Evolutionary conservation across 1,140 invertebrate species (phyloP), one percentile per base, ranked within the genome.

Genomic region (Dinoponera quadriceps): DNA sequence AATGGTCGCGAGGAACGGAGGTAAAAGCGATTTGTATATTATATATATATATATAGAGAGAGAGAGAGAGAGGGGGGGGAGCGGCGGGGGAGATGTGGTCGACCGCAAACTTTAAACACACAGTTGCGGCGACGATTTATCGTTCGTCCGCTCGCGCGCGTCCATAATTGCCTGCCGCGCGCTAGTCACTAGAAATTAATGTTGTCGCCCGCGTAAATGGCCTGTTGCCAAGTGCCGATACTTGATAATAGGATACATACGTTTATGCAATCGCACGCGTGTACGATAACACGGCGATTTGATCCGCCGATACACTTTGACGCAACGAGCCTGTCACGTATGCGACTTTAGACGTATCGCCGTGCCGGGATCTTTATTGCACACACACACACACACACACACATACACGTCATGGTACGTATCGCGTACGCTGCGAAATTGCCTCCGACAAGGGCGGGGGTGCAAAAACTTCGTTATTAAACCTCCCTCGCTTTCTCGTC

Each of bases 101-200:
- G 38, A 80, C 75, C 75, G 55, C 75, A 57, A 44, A 80, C 71
- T 80, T 80, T 80, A 80, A 80, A 80, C 33, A 44, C 38, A 65
- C 18, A 20, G 57, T 33, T 71, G 75, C 65, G 65, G 65, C 14
- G 75, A 48, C 75, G 65, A 80, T 80, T 80, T 69, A 80, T 80
- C 16, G 65, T 33, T 38, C 59, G 29, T 73, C 20, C 71, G 44
- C 5, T 74, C 33, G 55, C 44, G 44, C 44, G 44, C 44, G 62
- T 57, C 20, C 51, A 27, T 68, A 57, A 80, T 71, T 44, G 22
- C 38, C 33, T n/a, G n/a, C n/a, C n/a, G n/a, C n/a, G 51, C 18
- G 20, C 74, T 16, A 57, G 22, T 78, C 22, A 33, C 51, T 57
- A 57, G 51, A 57, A 71, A 80, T 80, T 69, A 80, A 80, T 57